Conservation (phyloP, 2,797 vertebrate species). For the Bucorvus abyssinicus region DNA sequence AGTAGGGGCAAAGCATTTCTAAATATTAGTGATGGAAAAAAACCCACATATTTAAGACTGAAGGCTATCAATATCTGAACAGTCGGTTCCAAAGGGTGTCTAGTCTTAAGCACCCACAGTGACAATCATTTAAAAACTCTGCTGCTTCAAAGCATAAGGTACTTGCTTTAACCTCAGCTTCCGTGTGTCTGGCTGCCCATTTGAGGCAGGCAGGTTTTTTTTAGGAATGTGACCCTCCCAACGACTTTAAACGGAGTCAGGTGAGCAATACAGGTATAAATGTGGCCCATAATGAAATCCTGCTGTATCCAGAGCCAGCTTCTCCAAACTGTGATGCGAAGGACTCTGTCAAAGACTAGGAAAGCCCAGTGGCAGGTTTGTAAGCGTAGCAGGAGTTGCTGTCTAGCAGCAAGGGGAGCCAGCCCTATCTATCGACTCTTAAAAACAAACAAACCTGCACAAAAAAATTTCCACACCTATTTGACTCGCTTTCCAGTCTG, state of each 20-base stretch:
- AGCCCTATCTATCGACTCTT: not conserved
- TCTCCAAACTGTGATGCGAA: not conserved
- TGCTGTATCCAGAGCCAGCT: not conserved
- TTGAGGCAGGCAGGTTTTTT: fast-evolving
- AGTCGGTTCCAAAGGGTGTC: not conserved
- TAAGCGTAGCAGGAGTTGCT: fast-evolving
- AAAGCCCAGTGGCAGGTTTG: too few relatives aligned
- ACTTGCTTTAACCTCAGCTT: not conserved
- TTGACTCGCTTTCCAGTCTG: too few relatives aligned
- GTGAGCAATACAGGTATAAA: not conserved
- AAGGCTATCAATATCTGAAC: not conserved
- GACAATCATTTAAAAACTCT: not conserved
- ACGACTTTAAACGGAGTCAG: not conserved
- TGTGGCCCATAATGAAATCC: not conserved
- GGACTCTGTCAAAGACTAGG: too few relatives aligned
- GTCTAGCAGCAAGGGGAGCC: not conserved
- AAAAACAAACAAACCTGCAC: not conserved
- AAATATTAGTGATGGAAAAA: not conserved
- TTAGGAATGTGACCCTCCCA: not conserved
- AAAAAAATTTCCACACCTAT: too few relatives aligned
- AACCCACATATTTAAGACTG: not conserved
- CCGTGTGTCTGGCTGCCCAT: not conserved
- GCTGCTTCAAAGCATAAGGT: not conserved
- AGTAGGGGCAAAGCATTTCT: not conserved
- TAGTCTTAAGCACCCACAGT: not conserved